Percentiles rank a stretch among this genome's conserved stretches.
Evolutionary conservation across 2,113 vertebrate genomes (phyloP).

Genomic region (Trichomycterus rosablanca): DNA sequence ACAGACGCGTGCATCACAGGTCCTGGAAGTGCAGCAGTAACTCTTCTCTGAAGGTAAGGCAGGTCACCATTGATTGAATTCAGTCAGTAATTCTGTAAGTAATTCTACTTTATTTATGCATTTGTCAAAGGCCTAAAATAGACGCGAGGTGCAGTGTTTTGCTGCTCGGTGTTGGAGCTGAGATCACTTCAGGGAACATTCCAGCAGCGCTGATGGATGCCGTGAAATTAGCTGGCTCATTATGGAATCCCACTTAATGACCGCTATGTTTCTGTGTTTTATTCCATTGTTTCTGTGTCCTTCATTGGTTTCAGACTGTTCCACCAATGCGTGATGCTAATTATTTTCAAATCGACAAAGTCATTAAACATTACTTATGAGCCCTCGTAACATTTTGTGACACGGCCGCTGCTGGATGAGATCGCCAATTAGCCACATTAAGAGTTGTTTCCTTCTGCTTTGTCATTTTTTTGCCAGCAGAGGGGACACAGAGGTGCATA

Average conservation of each 20-base stretch:
- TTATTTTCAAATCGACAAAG: conserved; percentile 4
- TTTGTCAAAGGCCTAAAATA: conserved; percentile 3
- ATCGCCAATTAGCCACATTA: too few relatives aligned
- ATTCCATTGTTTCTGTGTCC: conserved; percentile 20
- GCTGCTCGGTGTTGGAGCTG: conserved; percentile 2
- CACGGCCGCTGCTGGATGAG: too few relatives aligned
- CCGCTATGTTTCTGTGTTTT: conserved; percentile 10
- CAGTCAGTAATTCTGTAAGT: conserved; percentile 42
- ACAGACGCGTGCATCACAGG: conserved; percentile 19
- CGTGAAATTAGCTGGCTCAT: conserved; percentile 29
- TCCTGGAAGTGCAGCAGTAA: conserved; percentile 36
- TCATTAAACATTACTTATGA: conserved; percentile 14
- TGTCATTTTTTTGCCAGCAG: too few relatives aligned
- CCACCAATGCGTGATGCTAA: conserved; percentile 5
- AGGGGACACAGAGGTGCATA: too few relatives aligned
- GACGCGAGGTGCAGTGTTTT: conserved; percentile 2
- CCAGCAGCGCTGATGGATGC: conserved; percentile 17
- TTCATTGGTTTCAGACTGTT: background rate
- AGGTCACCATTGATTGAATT: conserved; percentile 43
- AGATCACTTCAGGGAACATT: conserved; percentile 14
- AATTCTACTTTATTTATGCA: conserved; percentile 13
- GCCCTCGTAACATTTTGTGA: background rate
- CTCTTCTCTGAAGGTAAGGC: conserved; percentile 35
- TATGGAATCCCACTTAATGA: conserved; percentile 31
- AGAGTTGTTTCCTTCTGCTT: too few relatives aligned